Evolutionary conservation across 2,888 invertebrate genomes (phyloP), one percentile per base, ranked within the genome.

Genomic region (Papilio elwesi): DNA sequence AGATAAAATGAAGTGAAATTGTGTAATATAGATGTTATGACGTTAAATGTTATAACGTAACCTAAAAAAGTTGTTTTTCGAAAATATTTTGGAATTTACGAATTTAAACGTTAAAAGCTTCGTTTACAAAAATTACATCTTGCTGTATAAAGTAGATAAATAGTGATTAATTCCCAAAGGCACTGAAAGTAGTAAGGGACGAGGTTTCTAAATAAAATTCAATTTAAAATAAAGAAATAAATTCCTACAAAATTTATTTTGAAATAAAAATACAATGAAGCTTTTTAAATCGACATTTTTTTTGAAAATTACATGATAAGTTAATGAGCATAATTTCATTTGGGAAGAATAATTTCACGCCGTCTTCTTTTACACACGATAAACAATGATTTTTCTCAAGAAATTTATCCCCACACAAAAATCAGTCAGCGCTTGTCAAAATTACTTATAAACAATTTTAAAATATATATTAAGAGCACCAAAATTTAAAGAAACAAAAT

Each of bases 261-360:
- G 88, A 90, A 93, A 90, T 91, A 89, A 93, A 91, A 92, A 88
- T 91, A 92, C 92, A 92, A 92, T 92, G 88, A 92, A 93, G 92
- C 91, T 85, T 90, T 90, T 85, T 88, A 91, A 93, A 93, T 92
- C 92, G 92, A 92, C 92, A 90, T 86, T 86, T 83, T 85, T 89
- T 85, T 85, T 87, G 87, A 84, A 92, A 91, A 90, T 87, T 83
- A 89, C 87, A 87, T 82, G 81, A 90, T 87, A 89, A 89, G 88
- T 90, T 88, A n/a, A 90, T 91, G 92, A 93, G 92, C 93, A 91
- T 86, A 89, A 86, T 89, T 90, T 91, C 86, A 90, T 85, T 86
- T 86, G 85, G 86, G 88, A 90, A 90, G 87, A 88, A 87, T 86
- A 87, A 85, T 85, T 85, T 82, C 75, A 83, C 80, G 78, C 77